phyloP scores from a whole-genome alignment of 1,140 invertebrate species.

The Pogonomyrmex barbatus region DNA sequence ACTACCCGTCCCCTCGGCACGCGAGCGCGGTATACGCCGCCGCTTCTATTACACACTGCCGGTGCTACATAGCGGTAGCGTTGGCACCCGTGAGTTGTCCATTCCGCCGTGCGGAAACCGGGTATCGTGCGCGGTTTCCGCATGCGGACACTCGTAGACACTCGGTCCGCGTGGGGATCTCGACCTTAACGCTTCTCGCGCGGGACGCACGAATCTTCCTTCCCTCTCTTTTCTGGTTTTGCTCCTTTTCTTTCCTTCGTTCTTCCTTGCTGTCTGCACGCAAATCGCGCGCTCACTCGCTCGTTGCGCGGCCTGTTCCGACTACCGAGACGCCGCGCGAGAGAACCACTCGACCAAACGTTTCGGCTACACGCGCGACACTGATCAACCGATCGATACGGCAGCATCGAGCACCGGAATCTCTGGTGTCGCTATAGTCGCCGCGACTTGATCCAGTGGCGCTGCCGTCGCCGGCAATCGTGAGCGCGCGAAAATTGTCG shows the following conservation, averaged over 20 bases:
- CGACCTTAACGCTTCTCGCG: slow-evolving; percentile 27
- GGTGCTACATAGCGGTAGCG: slow-evolving; percentile 72
- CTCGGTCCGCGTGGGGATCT: neutral
- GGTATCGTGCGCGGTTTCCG: slow-evolving; percentile 20
- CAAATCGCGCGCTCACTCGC: neutral
- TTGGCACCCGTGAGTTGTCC: neutral
- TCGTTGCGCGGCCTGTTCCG: neutral
- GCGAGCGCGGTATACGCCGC: slow-evolving; percentile 63
- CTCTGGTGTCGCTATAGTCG: neutral
- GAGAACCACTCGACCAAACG: slow-evolving; percentile 11
- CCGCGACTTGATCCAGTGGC: slow-evolving; percentile 24
- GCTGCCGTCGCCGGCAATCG: neutral
- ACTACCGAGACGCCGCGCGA: neutral
- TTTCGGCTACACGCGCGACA: slow-evolving; percentile 54
- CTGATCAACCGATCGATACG: slow-evolving; percentile 63
- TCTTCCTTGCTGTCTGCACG: neutral
- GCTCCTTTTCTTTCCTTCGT: neutral
- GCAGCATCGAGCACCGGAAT: slow-evolving; percentile 47
- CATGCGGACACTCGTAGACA: slow-evolving; percentile 3
- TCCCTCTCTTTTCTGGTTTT: neutral
- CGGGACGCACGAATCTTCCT: neutral
- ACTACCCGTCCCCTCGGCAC: slow-evolving; percentile 40
- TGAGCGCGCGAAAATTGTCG: neutral
- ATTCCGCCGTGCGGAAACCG: slow-evolving; percentile 35
- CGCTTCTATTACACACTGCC: slow-evolving; percentile 66